These are phyloP conservation scores for Lasioglossum malachurum DNA, from an alignment of 2,888 invertebrate genomes.

Conservation along the genomic window DNA sequence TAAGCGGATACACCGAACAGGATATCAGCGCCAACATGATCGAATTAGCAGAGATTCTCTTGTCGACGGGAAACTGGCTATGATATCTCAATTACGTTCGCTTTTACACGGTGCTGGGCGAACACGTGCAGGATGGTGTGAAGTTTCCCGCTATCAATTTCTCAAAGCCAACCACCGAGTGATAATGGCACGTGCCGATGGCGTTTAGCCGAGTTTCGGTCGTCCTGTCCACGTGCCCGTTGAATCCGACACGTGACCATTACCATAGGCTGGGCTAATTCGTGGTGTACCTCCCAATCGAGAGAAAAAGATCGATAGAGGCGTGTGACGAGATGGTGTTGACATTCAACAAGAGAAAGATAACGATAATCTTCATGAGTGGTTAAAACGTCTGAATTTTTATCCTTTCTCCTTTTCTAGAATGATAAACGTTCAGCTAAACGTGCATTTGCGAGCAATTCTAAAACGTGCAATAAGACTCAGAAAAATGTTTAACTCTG, in stretches of 20 bases:
- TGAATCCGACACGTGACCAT: conserved; percentile 69
- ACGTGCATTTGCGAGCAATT: background rate
- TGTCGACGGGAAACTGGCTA: conserved; percentile 68
- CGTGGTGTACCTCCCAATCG: conserved; percentile 50
- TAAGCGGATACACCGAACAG: background rate
- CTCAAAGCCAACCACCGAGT: conserved; percentile 59
- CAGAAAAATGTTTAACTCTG: too few species aligned
- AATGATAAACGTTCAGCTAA: background rate
- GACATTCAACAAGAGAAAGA: background rate
- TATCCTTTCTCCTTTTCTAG: background rate
- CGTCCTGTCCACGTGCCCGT: conserved; percentile 53
- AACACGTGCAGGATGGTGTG: conserved; percentile 67
- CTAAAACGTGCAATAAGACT: background rate
- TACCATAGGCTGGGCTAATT: conserved; percentile 60
- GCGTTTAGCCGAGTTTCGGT: conserved; percentile 59
- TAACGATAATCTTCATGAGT: conserved; percentile 5
- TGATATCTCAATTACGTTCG: conserved; percentile 82
- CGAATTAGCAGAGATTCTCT: conserved; percentile 55
- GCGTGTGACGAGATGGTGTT: conserved; percentile 36
- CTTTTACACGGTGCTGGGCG: conserved; percentile 51
- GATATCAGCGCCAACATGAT: conserved; percentile 32
- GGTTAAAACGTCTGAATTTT: background rate
- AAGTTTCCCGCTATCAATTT: conserved; percentile 72
- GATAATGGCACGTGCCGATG: conserved; percentile 73
- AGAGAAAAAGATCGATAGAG: conserved; percentile 61